Conservation (phyloP, 2,113 vertebrate genomes). For the Ahaetulla prasina region DNA sequence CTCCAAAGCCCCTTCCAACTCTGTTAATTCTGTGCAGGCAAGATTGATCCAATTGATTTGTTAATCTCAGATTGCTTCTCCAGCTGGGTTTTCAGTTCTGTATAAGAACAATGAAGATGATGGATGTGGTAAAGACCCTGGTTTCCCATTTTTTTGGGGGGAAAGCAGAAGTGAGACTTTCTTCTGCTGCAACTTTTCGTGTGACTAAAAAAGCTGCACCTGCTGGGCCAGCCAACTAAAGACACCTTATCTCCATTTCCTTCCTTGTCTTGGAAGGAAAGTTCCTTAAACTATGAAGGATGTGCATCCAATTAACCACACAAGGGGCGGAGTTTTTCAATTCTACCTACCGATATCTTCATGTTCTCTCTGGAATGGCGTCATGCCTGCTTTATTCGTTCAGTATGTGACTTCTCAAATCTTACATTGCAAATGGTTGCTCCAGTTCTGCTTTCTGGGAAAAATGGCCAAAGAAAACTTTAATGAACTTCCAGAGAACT, state of each 20-base stretch:
- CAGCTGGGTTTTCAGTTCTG: no score
- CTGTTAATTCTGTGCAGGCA: no score
- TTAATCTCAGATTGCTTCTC: no score
- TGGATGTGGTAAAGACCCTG: neutral
- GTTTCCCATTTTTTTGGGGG: neutral
- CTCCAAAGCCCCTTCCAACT: no score
- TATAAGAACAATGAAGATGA: neutral
- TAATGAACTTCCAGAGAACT: neutral
- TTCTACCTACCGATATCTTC: neutral
- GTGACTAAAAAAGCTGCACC: neutral
- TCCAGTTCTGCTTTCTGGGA: neutral
- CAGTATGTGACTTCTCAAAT: neutral
- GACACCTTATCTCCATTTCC: neutral
- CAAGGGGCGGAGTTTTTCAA: neutral
- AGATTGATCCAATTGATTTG: no score
- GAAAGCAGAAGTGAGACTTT: neutral
- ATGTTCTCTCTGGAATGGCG: neutral
- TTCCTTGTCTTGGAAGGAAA: neutral
- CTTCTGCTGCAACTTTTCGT: neutral
- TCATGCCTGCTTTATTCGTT: neutral
- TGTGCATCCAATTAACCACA: neutral
- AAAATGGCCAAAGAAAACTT: neutral
- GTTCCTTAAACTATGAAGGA: neutral
- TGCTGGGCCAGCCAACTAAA: neutral
- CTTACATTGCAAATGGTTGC: neutral